Evolutionary conservation across 2,113 vertebrate species (phyloP).

Genomic region (Daubentonia madagascariensis): DNA sequence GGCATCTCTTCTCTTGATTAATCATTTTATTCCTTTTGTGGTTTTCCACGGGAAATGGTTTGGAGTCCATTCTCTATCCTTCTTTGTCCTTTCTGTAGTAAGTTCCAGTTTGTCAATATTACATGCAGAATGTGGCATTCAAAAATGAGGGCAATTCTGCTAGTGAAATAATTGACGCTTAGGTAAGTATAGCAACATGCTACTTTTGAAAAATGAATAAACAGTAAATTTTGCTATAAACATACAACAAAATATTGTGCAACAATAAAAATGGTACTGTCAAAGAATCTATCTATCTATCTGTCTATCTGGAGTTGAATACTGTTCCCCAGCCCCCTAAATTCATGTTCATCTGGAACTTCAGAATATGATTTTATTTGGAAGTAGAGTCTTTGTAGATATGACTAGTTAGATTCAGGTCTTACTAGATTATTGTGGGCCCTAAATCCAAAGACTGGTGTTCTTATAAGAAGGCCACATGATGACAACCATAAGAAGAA

Average conservation of each 20-base stretch:
- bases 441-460: not conserved
- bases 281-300: not conserved
- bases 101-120: not conserved
- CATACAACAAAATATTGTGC: not conserved
- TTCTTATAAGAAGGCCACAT: not conserved
- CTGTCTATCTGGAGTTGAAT: not conserved
- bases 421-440: not conserved
- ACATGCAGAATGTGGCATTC: not conserved
- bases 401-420: not conserved
- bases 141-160: not conserved
- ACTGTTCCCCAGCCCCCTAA: not conserved
- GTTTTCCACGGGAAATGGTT: not conserved
- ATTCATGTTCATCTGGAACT: not conserved
- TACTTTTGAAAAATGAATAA: not conserved
- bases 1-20: not conserved
- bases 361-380: not conserved
- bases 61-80: not conserved
- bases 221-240: not conserved
- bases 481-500: not conserved
- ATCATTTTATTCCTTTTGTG: not conserved
- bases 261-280: not conserved
- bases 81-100: not conserved
- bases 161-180: not conserved
- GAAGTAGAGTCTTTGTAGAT: not conserved
- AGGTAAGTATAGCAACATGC: not conserved